These are phyloP conservation scores for Noctua janthe DNA, from an alignment of 2,888 invertebrate species.

Conservation along the genomic window DNA sequence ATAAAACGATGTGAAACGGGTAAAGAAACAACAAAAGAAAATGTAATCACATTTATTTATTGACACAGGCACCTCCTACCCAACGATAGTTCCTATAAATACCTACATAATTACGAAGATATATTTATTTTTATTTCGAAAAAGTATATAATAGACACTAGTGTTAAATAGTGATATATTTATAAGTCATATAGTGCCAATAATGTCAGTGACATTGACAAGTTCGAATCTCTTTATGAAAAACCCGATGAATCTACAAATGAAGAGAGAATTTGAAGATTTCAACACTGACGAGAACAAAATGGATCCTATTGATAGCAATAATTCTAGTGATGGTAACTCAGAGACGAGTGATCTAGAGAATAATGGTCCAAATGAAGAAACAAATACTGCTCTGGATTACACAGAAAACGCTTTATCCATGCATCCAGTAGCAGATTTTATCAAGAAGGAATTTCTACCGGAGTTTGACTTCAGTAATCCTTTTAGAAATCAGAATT, in stretches of 20 bases:
- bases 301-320: constrained; percentile 81
- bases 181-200: constrained; percentile 80
- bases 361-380: constrained; percentile 81
- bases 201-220: constrained; percentile 86
- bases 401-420: constrained; percentile 85
- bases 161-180: constrained; percentile 76
- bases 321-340: constrained; percentile 84
- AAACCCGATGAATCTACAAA: constrained; percentile 84
- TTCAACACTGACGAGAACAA: constrained; percentile 81
- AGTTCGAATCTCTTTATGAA: constrained; percentile 84
- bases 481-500: constrained; percentile 85
- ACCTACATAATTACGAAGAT: constrained; percentile 89
- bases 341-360: constrained; percentile 87
- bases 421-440: constrained; percentile 86
- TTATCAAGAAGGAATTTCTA: constrained; percentile 88
- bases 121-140: constrained; percentile 87
- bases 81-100: constrained; percentile 91
- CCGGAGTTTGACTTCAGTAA: constrained; percentile 86
- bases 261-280: constrained; percentile 87
- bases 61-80: constrained; percentile 88
- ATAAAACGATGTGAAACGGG: constrained; percentile 67
- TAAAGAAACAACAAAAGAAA: constrained; percentile 65
- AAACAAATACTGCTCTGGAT: constrained; percentile 80
- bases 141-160: constrained; percentile 80
- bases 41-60: constrained; percentile 62